phyloP scores from a whole-genome alignment of 2,888 invertebrate genomes.

The Caenorhabditis doughertyi region DNA sequence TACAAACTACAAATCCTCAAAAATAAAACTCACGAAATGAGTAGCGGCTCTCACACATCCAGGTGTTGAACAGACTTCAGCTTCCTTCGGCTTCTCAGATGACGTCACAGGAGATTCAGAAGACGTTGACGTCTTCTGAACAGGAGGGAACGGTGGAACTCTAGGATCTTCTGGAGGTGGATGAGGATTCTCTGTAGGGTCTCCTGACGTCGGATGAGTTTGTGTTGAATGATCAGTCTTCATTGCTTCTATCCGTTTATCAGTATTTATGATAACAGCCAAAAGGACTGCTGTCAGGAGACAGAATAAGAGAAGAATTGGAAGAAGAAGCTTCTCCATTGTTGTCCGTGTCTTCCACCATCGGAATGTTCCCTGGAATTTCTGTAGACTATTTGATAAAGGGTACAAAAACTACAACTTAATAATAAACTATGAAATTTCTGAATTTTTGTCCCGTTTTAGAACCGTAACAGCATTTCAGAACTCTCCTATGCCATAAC shows the following conservation, averaged over 20 bases:
- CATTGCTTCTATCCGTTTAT: slow-evolving; percentile 50
- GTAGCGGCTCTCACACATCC: slow-evolving; percentile 79
- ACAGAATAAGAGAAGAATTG: slow-evolving; percentile 62
- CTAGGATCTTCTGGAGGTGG: background rate
- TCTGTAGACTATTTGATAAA: slow-evolving; percentile 19
- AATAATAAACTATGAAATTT: too few species aligned
- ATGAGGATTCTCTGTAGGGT: slow-evolving; percentile 2
- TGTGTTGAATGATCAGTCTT: slow-evolving; percentile 41
- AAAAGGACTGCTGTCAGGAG: slow-evolving; percentile 59
- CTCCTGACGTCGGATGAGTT: slow-evolving; percentile 4
- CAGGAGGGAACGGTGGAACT: background rate
- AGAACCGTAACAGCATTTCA: too few species aligned
- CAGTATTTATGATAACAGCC: slow-evolving; percentile 63
- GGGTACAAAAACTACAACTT: too few species aligned
- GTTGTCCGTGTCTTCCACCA: slow-evolving; percentile 71
- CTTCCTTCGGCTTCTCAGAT: slow-evolving; percentile 44
- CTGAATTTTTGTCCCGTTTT: too few species aligned
- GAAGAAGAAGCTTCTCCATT: slow-evolving; percentile 71
- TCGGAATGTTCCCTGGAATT: slow-evolving; percentile 70
- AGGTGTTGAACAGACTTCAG: slow-evolving; percentile 73
- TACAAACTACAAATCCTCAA: too few species aligned
- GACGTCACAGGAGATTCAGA: slow-evolving; percentile 27
- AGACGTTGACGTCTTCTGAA: slow-evolving; percentile 23
- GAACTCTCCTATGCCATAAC: too few species aligned
- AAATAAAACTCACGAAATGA: slow-evolving; percentile 73